Evolutionary conservation across 2,797 vertebrate species (phyloP), one percentile per base, ranked within the genome.

Genomic region (Chelon auratus): DNA sequence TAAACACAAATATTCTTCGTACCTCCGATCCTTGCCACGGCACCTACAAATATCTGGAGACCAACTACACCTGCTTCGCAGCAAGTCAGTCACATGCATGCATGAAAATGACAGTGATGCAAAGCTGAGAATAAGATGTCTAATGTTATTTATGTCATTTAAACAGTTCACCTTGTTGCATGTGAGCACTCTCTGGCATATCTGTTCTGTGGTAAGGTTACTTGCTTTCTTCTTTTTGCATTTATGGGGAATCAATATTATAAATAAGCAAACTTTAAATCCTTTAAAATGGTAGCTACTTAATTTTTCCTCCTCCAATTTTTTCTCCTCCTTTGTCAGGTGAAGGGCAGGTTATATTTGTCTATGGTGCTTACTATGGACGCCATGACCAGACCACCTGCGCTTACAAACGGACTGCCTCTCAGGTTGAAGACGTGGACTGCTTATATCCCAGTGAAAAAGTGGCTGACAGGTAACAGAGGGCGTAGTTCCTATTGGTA

Each of bases 41-140:
- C 56, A 91, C 10, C 48, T 64, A 1, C 30, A 93, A 92, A 70
- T 92, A 92, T 37, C 67, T 92, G 59, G 33, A 89, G 11, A 84
- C 90, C 66, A 84, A 62, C 1, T 91, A 78, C 64, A 72, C 8
- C 74, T 94, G 92, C 73, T 0, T 73, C 18, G 74, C 78, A 73
- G 61, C 75, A 68, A 52, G 89, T 92, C 18, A 82, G 91, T 87
- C 52, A n/a, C 17, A 20, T 5, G 12, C 18, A 24, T 62, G 6
- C 50, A 20, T 10, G 9, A 36, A 39, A 62, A 10, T 6, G 17
- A 40, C 1, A 6, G 3, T 18, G 14, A 47, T 13, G 26, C 5
- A 10, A 24, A 68, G 17, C 52, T 69, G 5, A 9, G n/a, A 17
- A 47, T 33, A 4, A 47, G 8, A 72, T 62, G 22, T 66, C 54